These are phyloP conservation scores for Chloroclysta siterata DNA, from an alignment of 2,888 invertebrate genomes.

Conservation along the genomic window DNA sequence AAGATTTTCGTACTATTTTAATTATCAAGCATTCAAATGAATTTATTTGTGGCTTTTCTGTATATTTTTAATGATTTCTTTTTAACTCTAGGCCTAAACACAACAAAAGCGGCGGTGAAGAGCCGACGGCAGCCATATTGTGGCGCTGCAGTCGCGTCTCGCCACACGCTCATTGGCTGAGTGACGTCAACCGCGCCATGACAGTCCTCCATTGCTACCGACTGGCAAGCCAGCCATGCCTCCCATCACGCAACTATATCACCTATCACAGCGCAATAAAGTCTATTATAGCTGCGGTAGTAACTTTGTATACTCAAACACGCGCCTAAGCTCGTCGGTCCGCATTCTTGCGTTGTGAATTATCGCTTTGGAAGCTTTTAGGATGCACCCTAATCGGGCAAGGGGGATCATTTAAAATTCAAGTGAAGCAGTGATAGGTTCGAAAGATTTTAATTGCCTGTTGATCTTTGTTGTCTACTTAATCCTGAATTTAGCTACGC, in stretches of 20 bases:
- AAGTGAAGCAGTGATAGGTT: constrained; percentile 71
- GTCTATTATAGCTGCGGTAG: constrained; percentile 38
- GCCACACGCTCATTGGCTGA: constrained; percentile 77
- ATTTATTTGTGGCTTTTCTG: constrained; percentile 37
- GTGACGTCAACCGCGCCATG: constrained; percentile 82
- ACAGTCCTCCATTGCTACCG: constrained; percentile 77
- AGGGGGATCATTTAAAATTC: constrained; percentile 75
- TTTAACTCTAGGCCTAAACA: constrained; percentile 80
- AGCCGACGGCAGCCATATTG: constrained; percentile 82
- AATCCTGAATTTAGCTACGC: constrained; percentile 32
- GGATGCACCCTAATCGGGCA: constrained; percentile 81
- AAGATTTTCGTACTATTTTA: background rate
- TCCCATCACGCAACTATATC: constrained; percentile 49
- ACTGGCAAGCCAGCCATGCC: constrained; percentile 55
- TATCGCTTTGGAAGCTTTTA: constrained; percentile 81
- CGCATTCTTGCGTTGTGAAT: constrained; percentile 78
- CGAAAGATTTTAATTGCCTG: constrained; percentile 77
- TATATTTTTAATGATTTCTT: constrained; percentile 54
- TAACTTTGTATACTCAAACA: constrained; percentile 58
- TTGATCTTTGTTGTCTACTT: constrained; percentile 64
- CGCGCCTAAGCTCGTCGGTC: constrained; percentile 75
- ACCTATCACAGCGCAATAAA: constrained; percentile 49
- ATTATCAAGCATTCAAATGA: constrained; percentile 15
- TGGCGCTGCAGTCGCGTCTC: constrained; percentile 79
- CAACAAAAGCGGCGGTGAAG: constrained; percentile 73